These are phyloP conservation scores for Balanococcus diminutus DNA, from an alignment of 2,888 invertebrate species.

Conservation along the genomic window DNA sequence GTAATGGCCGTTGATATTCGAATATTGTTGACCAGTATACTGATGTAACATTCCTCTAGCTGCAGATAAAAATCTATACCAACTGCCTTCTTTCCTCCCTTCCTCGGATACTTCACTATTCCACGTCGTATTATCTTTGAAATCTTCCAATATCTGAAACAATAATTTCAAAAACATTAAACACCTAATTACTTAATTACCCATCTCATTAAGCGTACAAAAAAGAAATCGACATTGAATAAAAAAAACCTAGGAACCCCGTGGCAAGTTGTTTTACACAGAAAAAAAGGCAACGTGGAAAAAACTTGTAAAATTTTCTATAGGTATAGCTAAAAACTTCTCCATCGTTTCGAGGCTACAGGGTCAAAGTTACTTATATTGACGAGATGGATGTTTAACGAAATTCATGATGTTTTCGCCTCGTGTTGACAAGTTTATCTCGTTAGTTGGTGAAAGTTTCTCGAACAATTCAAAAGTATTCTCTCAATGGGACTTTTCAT, in stretches of 20 bases:
- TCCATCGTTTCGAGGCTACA: not conserved
- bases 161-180: not conserved
- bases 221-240: not conserved
- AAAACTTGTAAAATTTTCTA: not conserved
- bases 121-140: not conserved
- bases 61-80: conserved; percentile 28
- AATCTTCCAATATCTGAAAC: conserved; percentile 23
- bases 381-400: not conserved
- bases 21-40: conserved; percentile 43
- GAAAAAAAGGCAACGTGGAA: not conserved
- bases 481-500: not conserved
- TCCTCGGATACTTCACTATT: not conserved
- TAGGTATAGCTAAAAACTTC: not conserved
- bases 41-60: conserved; percentile 48
- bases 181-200: too few relatives aligned
- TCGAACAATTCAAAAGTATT: not conserved
- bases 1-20: conserved; percentile 41
- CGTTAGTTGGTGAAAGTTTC: not conserved
- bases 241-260: not conserved
- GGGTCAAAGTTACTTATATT: not conserved
- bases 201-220: not conserved
- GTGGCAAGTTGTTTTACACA: not conserved
- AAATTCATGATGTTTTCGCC: not conserved
- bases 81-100: conserved; percentile 21
- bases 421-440: not conserved